Evolutionary conservation across 2,888 invertebrate genomes (phyloP).

Genomic region (Leucophenga maculata): DNA sequence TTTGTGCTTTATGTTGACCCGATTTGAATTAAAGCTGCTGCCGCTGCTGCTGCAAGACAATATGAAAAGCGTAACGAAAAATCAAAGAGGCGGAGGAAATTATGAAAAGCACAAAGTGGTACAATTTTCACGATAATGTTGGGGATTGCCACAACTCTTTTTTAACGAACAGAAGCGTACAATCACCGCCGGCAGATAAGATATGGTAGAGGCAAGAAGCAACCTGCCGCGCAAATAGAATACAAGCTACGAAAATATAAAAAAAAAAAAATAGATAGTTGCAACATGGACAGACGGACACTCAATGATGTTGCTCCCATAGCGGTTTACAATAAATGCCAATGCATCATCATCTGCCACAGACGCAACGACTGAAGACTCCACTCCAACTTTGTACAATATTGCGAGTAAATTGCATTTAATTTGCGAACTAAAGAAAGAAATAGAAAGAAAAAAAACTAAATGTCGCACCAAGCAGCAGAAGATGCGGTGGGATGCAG

Average conservation of each 20-base stretch:
- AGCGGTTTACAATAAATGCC: slow-evolving; percentile 21
- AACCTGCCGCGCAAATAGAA: neutral
- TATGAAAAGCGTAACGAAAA: slow-evolving; percentile 5
- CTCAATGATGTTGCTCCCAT: slow-evolving; percentile 11
- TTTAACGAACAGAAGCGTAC: neutral
- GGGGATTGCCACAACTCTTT: neutral
- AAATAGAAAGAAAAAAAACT: slow-evolving; percentile 1
- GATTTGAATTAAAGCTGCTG: neutral
- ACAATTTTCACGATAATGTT: slow-evolving; percentile 8
- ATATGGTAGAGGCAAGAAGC: neutral
- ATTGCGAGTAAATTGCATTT: slow-evolving; percentile 22
- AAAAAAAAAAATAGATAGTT: neutral
- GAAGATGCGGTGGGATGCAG: too few relatives aligned
- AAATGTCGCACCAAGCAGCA: slow-evolving; percentile 7
- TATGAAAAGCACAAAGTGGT: slow-evolving; percentile 11
- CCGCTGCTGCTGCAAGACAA: neutral
- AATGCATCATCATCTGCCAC: slow-evolving; percentile 7
- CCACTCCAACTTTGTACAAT: slow-evolving; percentile 22
- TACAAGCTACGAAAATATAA: neutral
- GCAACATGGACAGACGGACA: too few relatives aligned
- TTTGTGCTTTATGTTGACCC: slow-evolving; percentile 14
- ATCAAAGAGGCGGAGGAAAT: slow-evolving; percentile 1
- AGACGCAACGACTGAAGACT: neutral
- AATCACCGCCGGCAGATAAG: neutral
- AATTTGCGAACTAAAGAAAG: slow-evolving; percentile 15